Conservation (phyloP, 2,888 invertebrate species). For the Disparrhopalites patrizii region DNA sequence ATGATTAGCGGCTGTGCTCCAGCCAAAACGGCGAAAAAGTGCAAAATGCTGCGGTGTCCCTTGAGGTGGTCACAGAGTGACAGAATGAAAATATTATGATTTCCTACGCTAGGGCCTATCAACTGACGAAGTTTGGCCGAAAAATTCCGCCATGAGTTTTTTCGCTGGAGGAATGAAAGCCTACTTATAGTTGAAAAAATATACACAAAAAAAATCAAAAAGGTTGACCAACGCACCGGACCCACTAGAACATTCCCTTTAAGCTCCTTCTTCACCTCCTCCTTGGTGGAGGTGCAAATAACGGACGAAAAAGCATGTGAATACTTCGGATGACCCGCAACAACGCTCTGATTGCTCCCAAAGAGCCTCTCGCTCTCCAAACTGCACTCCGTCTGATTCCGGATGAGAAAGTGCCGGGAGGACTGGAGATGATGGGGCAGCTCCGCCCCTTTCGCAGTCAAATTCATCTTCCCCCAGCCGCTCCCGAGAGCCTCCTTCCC, state of each 20-base stretch:
- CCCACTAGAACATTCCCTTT: conserved; percentile 6
- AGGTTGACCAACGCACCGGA: conserved; percentile 3
- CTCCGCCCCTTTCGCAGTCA: conserved; percentile 8
- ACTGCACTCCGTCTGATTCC: conserved; percentile 37
- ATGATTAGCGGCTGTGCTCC: too few relatives aligned
- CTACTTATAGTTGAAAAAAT: too few relatives aligned
- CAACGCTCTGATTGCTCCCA: conserved; percentile 14
- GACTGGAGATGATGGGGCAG: conserved; percentile 38
- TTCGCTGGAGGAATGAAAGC: too few relatives aligned
- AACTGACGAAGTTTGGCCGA: too few relatives aligned
- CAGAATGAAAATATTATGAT: too few relatives aligned
- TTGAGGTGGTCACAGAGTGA: too few relatives aligned
- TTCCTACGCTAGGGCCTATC: too few relatives aligned
- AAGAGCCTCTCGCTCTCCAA: conserved; percentile 25
- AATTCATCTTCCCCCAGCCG: conserved; percentile 39
- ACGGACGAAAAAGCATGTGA: conserved; percentile 36
- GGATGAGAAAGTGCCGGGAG: conserved; percentile 30
- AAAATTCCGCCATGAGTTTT: too few relatives aligned
- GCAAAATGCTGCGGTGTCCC: too few relatives aligned
- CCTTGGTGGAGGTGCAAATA: conserved; percentile 34
- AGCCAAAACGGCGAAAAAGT: too few relatives aligned
- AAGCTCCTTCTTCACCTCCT: background rate
- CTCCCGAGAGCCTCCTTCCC: conserved; percentile 27
- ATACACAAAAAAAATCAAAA: too few relatives aligned
- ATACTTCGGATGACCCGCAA: conserved; percentile 39